Percentiles rank a stretch among this genome's conserved stretches.
phyloP scores from a whole-genome alignment of 2,797 vertebrate genomes.

The Thamnophis elegans region DNA sequence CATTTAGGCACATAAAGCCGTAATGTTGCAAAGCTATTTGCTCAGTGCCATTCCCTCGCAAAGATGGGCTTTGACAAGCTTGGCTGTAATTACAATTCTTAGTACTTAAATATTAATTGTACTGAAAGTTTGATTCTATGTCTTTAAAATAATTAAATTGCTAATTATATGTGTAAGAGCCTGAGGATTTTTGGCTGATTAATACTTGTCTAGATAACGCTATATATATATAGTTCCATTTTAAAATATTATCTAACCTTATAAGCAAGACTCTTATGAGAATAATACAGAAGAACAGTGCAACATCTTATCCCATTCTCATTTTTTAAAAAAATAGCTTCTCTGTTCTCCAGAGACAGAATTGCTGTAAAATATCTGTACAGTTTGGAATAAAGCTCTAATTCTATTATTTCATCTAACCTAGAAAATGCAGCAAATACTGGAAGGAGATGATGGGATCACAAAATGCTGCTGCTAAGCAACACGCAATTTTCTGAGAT shows the following conservation, averaged over 20 bases:
- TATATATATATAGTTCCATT: conserved; percentile 7
- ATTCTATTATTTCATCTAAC: neutral
- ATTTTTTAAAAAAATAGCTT: neutral
- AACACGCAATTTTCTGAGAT: neutral
- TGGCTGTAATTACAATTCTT: conserved; percentile 28
- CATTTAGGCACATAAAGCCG: neutral
- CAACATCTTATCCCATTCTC: neutral
- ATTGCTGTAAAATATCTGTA: neutral
- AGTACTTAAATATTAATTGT: conserved; percentile 31
- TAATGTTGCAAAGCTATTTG: conserved; percentile 15
- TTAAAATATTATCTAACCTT: conserved; percentile 14
- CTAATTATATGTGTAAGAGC: conserved; percentile 34
- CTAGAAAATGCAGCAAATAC: neutral
- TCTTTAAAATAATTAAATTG: conserved; percentile 35
- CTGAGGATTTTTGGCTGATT: conserved; percentile 32
- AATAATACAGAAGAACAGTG: neutral
- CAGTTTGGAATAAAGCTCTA: neutral
- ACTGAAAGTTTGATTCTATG: conserved; percentile 23
- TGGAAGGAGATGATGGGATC: neutral
- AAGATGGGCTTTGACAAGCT: conserved; percentile 30
- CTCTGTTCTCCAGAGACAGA: neutral
- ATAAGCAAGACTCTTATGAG: neutral
- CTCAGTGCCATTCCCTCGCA: neutral
- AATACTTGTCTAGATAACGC: conserved; percentile 20
- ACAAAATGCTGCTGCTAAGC: neutral